Evolutionary conservation across 2,888 invertebrate species (phyloP).

Genomic region (Coremacera marginata): DNA sequence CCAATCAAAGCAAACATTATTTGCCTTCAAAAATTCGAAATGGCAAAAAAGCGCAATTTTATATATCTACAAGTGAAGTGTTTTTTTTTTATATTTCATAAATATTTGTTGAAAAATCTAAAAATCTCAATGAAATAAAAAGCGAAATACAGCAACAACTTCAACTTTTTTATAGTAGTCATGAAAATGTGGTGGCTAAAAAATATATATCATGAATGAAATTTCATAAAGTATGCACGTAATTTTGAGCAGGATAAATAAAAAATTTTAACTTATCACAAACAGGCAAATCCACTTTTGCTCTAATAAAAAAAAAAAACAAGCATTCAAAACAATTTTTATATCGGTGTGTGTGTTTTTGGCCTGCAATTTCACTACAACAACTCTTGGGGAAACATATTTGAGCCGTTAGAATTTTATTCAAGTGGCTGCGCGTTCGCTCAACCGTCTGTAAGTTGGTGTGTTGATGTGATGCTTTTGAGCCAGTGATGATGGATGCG

Average conservation of each 20-base stretch:
- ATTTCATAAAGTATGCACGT: conserved; percentile 2
- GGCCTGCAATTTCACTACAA: neutral
- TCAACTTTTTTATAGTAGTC: neutral
- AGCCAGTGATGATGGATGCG: too few relatives aligned
- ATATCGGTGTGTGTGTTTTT: neutral
- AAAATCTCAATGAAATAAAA: neutral
- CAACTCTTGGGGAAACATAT: neutral
- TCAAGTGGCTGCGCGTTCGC: neutral
- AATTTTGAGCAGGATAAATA: neutral
- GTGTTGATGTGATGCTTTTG: neutral
- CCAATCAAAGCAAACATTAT: too few relatives aligned
- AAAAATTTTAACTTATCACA: conserved; percentile 5
- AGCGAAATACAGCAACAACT: too few relatives aligned
- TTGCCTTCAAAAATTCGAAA: too few relatives aligned
- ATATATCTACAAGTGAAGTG: neutral
- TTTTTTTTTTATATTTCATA: neutral
- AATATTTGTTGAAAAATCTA: neutral
- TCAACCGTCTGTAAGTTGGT: neutral
- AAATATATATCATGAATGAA: neutral
- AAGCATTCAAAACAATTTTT: neutral
- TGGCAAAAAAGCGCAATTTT: neutral
- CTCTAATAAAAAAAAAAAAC: neutral
- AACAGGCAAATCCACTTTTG: neutral
- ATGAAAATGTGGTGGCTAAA: conserved; percentile 1
- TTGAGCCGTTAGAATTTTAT: conserved; percentile 10